Conservation (phyloP, 2,888 invertebrate species). For the Chorisops tibialis region DNA sequence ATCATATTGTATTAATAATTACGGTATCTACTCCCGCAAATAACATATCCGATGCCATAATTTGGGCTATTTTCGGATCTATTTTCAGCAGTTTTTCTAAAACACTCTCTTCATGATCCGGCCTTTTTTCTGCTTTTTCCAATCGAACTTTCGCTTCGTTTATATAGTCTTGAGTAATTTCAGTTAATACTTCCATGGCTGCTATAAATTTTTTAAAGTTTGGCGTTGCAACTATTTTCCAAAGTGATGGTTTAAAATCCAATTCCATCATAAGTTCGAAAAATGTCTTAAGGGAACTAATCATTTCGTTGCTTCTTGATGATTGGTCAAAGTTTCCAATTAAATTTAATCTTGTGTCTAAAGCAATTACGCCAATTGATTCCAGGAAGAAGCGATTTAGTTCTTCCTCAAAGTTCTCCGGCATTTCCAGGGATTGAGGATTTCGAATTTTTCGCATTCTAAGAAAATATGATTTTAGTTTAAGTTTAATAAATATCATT, state of each 20-base stretch:
- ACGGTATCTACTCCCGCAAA: conserved; percentile 73
- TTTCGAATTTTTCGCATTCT: conserved; percentile 40
- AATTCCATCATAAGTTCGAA: conserved; percentile 42
- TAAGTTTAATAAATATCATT: not conserved
- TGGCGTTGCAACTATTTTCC: conserved; percentile 42
- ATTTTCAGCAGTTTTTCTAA: conserved; percentile 62
- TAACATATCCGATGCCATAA: conserved; percentile 70
- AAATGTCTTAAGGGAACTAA: conserved; percentile 40
- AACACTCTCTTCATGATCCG: conserved; percentile 56
- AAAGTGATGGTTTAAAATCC: conserved; percentile 45
- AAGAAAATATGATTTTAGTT: not conserved
- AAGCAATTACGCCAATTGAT: conserved; percentile 50
- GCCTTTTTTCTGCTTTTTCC: not conserved
- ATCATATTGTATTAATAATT: conserved; percentile 37
- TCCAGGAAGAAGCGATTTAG: conserved; percentile 61
- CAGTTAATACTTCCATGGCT: conserved; percentile 43
- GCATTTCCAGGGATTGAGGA: conserved; percentile 36
- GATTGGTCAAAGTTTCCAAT: conserved; percentile 26
- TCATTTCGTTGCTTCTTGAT: conserved; percentile 37
- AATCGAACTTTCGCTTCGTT: conserved; percentile 44
- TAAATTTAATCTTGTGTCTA: conserved; percentile 46
- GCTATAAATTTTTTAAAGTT: conserved; percentile 42
- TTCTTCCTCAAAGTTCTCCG: conserved; percentile 53
- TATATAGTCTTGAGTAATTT: conserved; percentile 47
- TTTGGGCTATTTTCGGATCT: conserved; percentile 60